A percentile compares a stretch with the other conserved stretches of the same genome.
Evolutionary conservation across 2,113 vertebrate species (phyloP).

Genomic region (Syngnathus floridae): DNA sequence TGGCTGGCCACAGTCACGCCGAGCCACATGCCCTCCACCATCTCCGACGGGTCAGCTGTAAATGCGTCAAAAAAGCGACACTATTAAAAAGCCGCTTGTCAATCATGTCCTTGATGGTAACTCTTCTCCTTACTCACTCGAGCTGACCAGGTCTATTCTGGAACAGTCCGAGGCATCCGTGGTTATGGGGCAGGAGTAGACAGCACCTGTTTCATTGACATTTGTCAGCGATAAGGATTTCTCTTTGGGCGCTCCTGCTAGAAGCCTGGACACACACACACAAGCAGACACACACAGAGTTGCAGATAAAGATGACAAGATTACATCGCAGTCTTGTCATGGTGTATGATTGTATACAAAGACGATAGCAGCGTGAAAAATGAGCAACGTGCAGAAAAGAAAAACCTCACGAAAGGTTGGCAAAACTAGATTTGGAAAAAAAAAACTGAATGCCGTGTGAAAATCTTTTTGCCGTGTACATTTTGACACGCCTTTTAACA

Average conservation of each 20-base stretch:
- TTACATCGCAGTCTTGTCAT: slow-evolving; percentile 17
- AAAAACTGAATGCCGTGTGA: too few species aligned
- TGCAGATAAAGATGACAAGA: slow-evolving; percentile 14
- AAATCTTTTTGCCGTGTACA: slow-evolving; percentile 34
- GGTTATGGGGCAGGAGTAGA: slow-evolving; percentile 84
- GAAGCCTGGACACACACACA: slow-evolving; percentile 67
- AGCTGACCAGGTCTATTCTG: slow-evolving; percentile 75
- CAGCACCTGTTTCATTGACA: slow-evolving; percentile 78
- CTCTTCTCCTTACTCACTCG: slow-evolving; percentile 52
- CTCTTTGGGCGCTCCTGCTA: slow-evolving; percentile 83
- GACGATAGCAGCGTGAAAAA: slow-evolving; percentile 6
- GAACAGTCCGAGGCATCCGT: slow-evolving; percentile 70
- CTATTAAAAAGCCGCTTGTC: neutral
- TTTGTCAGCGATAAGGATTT: slow-evolving; percentile 54
- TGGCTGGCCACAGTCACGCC: slow-evolving; percentile 91
- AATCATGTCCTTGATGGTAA: slow-evolving; percentile 1
- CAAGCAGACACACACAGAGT: slow-evolving; percentile 6
- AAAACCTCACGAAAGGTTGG: neutral
- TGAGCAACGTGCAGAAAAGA: slow-evolving; percentile 6
- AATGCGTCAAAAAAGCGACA: neutral
- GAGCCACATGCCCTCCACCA: slow-evolving; percentile 93
- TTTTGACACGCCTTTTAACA: slow-evolving; percentile 37
- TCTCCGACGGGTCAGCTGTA: slow-evolving; percentile 73
- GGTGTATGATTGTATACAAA: slow-evolving; percentile 25
- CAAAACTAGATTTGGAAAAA: neutral